phyloP scores from a whole-genome alignment of 2,113 vertebrate genomes.

The Rhodinocichla rosea region DNA sequence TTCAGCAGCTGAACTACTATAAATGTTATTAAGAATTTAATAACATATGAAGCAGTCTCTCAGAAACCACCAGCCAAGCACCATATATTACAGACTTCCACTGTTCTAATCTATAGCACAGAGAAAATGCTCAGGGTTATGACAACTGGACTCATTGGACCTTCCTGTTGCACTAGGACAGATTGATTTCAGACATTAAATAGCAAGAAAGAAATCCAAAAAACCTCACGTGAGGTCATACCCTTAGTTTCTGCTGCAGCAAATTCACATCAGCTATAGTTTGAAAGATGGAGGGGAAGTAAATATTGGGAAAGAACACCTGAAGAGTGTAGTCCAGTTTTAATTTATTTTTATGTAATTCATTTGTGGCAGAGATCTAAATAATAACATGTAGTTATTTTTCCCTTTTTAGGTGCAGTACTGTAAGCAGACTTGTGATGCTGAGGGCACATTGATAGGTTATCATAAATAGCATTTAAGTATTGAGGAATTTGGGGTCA shows the following conservation, averaged over 20 bases:
- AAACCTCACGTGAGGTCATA: not conserved
- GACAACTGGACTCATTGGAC: not conserved
- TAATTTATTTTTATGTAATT: not conserved
- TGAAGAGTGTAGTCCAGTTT: not conserved
- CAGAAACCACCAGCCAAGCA: not conserved
- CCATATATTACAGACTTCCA: not conserved
- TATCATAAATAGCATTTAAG: not conserved
- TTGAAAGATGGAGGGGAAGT: not conserved
- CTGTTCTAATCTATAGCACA: not conserved
- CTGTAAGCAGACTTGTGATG: not conserved
- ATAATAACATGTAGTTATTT: not conserved
- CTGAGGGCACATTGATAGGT: not conserved
- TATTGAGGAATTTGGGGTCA: not conserved
- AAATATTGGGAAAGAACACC: not conserved
- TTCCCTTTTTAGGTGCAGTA: not conserved
- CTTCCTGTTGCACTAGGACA: not conserved
- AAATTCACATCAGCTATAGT: not conserved
- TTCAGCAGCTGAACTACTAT: conserved; percentile 25
- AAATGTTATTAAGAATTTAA: conserved; percentile 32
- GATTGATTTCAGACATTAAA: not conserved
- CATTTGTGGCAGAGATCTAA: not conserved
- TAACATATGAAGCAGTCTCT: not conserved
- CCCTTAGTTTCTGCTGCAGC: not conserved
- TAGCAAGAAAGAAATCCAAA: not conserved
- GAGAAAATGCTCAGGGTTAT: not conserved